Evolutionary conservation across 2,888 invertebrate genomes (phyloP).

Genomic region (Stenurella melanura): DNA sequence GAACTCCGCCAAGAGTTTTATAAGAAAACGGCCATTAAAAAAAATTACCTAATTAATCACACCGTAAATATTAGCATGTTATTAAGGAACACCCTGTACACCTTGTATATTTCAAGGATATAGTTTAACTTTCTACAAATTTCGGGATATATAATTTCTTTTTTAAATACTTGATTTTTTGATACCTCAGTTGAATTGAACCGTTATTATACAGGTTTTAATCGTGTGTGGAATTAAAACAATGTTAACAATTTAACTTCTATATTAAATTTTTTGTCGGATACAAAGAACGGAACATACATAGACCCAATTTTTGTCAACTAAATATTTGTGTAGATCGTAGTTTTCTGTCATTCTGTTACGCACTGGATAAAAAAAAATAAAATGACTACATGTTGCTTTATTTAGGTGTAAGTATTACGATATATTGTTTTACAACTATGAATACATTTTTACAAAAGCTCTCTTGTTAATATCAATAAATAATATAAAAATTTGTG

Average conservation of each 20-base stretch:
- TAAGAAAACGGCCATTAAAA: too few species aligned
- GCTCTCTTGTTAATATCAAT: slow-evolving; percentile 51
- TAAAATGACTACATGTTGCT: slow-evolving; percentile 18
- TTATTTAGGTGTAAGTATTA: slow-evolving; percentile 11
- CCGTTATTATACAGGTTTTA: too few species aligned
- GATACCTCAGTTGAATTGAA: too few species aligned
- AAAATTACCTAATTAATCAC: too few species aligned
- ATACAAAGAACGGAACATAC: slow-evolving; percentile 36
- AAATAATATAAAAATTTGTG: slow-evolving; percentile 38
- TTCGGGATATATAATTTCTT: too few species aligned
- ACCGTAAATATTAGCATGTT: too few species aligned
- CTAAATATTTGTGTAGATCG: slow-evolving; percentile 10
- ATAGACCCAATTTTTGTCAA: slow-evolving; percentile 26
- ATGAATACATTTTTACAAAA: slow-evolving; percentile 36
- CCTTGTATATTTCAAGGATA: too few species aligned
- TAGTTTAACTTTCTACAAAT: too few species aligned
- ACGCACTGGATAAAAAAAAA: slow-evolving; percentile 13
- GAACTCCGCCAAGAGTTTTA: too few species aligned
- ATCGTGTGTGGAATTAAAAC: slow-evolving; percentile 2
- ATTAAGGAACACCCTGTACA: too few species aligned
- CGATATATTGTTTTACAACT: slow-evolving; percentile 21
- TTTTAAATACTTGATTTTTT: too few species aligned
- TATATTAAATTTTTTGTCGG: slow-evolving; percentile 14
- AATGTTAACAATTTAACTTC: neutral
- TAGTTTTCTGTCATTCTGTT: slow-evolving; percentile 13